Percentiles rank a stretch among this genome's conserved stretches.
Conservation (phyloP, 2,888 invertebrate species). For the Cerceris ruficornis region DNA sequence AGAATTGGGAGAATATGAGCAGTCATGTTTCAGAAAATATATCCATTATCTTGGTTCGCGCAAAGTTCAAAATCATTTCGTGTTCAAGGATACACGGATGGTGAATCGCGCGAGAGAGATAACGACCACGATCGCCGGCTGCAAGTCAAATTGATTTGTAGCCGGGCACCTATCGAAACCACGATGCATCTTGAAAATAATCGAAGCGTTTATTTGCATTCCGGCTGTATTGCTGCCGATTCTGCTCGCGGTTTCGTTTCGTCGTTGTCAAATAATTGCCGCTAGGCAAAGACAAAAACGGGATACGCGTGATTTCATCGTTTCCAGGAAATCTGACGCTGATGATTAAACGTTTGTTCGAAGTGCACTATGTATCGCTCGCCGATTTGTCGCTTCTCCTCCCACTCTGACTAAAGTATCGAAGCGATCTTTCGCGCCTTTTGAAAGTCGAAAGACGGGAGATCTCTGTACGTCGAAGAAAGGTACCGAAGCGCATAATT, state of each 20-base stretch:
- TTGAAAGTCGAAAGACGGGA: too few species aligned
- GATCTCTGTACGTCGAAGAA: neutral
- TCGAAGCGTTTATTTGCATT: too few species aligned
- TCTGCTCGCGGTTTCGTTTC: too few species aligned
- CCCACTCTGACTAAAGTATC: too few species aligned
- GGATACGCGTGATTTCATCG: constrained; percentile 33
- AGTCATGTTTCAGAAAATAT: neutral
- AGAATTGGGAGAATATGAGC: neutral
- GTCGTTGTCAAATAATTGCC: neutral
- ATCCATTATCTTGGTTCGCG: constrained; percentile 5
- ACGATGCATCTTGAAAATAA: too few species aligned
- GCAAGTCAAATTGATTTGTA: too few species aligned
- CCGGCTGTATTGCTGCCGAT: too few species aligned
- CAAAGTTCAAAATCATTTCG: constrained; percentile 44
- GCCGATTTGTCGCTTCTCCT: too few species aligned
- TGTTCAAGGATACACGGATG: constrained; percentile 1
- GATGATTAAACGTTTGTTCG: constrained; percentile 1
- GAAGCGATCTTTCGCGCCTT: neutral
- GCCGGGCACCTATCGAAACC: too few species aligned
- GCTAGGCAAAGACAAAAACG: neutral
- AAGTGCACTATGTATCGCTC: neutral
- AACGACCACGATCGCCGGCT: neutral
- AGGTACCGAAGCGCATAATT: neutral
- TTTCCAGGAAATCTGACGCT: neutral
- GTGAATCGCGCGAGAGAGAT: neutral